Evolutionary conservation across 1,140 invertebrate species (phyloP), one percentile per base, ranked within the genome.

Genomic region (Adelges cooleyi): DNA sequence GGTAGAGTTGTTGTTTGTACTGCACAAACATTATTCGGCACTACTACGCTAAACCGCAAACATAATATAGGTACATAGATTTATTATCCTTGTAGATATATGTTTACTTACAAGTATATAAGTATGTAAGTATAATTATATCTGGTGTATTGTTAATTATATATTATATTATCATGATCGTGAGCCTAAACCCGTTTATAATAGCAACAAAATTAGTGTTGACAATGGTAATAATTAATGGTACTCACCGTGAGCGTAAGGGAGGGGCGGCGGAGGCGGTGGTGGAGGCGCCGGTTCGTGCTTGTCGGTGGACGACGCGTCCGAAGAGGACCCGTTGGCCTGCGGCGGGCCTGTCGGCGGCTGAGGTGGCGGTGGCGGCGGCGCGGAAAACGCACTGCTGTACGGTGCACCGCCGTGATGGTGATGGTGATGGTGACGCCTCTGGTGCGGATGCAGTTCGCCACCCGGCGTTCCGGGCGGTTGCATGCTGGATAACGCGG

Each of bases 401-500:
- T 79, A 79, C 15, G 40, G 17, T 18, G 51, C 15, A 65, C 54
- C 65, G 51, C 27, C 17, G 73, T 49, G 75, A 74, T 66, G 77
- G 65, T 50, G 22, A 50, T 52, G 20, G 20, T 33, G 65, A 18
- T 51, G 71, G 69, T 9, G 73, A 71, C 44, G 68, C 2, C 51
- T 67, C 25, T 67, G 67, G 9, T 20, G 67, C 0, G 53, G 65
- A 51, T 65, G 67, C 1, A 68, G 66, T 48, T 29, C 69, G 69
- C 67, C 23, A 11, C 52, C 65, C 1, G 65, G 42, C 1, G 52
- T 72, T 67, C 84, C 85, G 1, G 87, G 87, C 25, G 88, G 88
- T 76, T 89, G 82, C 89, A 91, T 91, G 68, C 84, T 89, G 38
- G 87, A 90, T 65, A 90, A 76, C n/a, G 89, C 88, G 51, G 85